Evolutionary conservation across 2,113 vertebrate species (phyloP).

Genomic region (Thamnophis sirtalis): DNA sequence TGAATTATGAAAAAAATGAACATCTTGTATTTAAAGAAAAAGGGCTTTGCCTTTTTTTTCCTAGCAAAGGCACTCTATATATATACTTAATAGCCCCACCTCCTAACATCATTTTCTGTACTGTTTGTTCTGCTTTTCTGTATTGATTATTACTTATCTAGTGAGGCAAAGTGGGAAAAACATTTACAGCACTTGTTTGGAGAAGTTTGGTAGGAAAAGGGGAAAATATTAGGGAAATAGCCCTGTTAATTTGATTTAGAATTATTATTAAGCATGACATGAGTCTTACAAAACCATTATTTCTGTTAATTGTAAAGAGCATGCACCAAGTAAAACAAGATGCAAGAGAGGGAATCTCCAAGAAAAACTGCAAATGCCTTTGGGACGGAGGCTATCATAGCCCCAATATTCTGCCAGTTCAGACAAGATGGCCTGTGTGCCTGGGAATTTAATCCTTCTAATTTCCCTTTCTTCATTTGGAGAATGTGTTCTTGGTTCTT

Average conservation of each 20-base stretch:
- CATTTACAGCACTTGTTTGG: constrained; percentile 31
- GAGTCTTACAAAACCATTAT: constrained; percentile 30
- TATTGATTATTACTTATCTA: constrained; percentile 30
- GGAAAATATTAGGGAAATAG: constrained; percentile 37
- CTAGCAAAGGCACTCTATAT: constrained; percentile 45
- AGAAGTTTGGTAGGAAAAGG: background rate
- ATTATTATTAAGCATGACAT: constrained; percentile 30
- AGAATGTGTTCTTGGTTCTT: background rate
- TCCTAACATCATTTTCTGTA: constrained; percentile 2
- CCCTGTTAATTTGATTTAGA: constrained; percentile 44
- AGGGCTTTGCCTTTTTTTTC: constrained; percentile 16
- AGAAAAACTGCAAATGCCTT: background rate
- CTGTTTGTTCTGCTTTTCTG: background rate
- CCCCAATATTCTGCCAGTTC: background rate
- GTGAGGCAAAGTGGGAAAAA: constrained; percentile 22
- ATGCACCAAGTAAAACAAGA: background rate
- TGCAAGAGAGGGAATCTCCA: background rate
- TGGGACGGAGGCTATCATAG: background rate
- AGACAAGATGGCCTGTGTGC: background rate
- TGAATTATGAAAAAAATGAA: background rate
- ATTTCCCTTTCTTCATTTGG: background rate
- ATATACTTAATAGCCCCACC: constrained; percentile 34
- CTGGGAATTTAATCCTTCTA: background rate
- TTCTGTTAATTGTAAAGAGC: background rate
- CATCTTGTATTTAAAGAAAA: background rate